Evolutionary conservation across 2,113 vertebrate species (phyloP), one percentile per base, ranked within the genome.

Genomic region (Ctenomys sociabilis): DNA sequence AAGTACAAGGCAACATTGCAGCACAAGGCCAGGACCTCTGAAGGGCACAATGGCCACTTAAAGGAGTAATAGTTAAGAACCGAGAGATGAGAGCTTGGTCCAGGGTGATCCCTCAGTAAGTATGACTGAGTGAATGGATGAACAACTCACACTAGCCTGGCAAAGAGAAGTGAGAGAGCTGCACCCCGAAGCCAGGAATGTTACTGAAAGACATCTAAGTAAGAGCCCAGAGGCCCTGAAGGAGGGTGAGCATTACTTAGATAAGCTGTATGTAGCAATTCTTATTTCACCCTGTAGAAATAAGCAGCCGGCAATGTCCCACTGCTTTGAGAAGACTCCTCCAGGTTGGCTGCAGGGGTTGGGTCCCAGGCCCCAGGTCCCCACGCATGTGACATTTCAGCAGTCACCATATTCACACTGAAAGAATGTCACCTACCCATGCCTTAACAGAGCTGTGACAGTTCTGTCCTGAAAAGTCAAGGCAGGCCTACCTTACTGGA

Each of bases 61-160:
- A 92, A 59, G 54, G 81, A 94, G 43, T 78, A 13, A 85, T 82
- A 64, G 66, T 43, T 86, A 73, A 91, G 30, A 93, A 64, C 64
- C 52, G 43, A 83, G 21, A 54, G 43, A 17, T 57, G 61, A 92
- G 37, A 87, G 59, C 28, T 45, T 45, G 64, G 61, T 70, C 52
- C n/a, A 85, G 52, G 90, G 35, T 26, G 17, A 82, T 16, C 49
- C 37, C 24, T 86, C 45, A 37, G 32, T 63, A 63, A 84, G 24
- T 59, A 85, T 43, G 17, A 90, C 49, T 91, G 32, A 95, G 32
- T 75, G 21, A 91, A 68, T 92, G 24, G 95, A 37, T 66, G 57
- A 54, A 88, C 81, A 43, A 77, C 63, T 59, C 26, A 45, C 45
- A 32, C 84, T 66, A 72, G 43, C 43, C 37, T 88, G 21, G 75